Base-by-base conservation (phyloP, 2,888 invertebrate species). In the Portevinia maculata region DNA sequence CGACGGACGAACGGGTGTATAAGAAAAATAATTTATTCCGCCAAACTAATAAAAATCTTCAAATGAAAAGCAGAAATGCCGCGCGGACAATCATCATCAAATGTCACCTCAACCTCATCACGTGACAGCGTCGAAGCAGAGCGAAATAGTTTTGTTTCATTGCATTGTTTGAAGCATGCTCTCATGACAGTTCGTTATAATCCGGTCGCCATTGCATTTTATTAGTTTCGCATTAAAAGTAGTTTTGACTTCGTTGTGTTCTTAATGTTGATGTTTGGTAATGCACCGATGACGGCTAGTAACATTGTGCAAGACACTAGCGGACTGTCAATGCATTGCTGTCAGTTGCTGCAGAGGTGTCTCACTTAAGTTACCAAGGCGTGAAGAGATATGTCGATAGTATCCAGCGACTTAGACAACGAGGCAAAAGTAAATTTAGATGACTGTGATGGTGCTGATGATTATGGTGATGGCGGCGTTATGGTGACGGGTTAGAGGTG, bases 71-170 rank as follows among this genome's bases (percentile, higher is more conserved):
- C 79, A 69, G 59, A 71, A 70, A 76, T 19, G 50, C 79, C 79
- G 71, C 79, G 41, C 65, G 81, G 81, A 70, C 76, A 71, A 78
- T 78, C 71, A 76, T 71, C 64, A 76, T 78, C 78, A 83, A 78
- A 67, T 73, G 78, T 83, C 83, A 83, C 83, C 76, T 83, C 76
- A 52, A 83, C 78, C 78, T 62, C 65, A 50, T 78, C 83, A 83
- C 83, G 83, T 78, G 83, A 81, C 67, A 55, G 71, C 39, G 30
- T 34, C 59, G 30, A 39, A 48, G 53, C 41, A 62, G 60, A 53
- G 50, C 52, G 19, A 48, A 37, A 44, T 32, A 48, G 57, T 55
- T 62, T 57, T n/a, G 15, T 39, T 15, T 13, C 13, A 6, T 32
- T 60, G 50, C 48, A 24, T 28, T 59, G 3, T 50, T 41, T 37